phyloP scores from a whole-genome alignment of 2,888 invertebrate genomes.

The Lasioglossum villosulum region DNA sequence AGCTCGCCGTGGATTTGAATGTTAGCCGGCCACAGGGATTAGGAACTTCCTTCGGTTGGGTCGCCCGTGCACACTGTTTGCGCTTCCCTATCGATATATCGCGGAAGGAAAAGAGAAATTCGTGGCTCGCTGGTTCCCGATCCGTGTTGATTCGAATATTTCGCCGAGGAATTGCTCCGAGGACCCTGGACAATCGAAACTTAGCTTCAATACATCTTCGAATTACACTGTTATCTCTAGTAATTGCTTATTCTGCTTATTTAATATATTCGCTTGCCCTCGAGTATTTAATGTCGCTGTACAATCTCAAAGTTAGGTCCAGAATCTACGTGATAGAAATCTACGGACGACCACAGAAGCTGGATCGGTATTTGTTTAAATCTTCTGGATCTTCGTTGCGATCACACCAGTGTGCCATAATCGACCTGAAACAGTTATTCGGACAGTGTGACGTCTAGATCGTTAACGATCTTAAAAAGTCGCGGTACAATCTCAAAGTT shows the following conservation, averaged over 20 bases:
- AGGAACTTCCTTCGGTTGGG: slow-evolving; percentile 80
- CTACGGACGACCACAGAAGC: not conserved
- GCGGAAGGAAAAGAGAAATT: slow-evolving; percentile 72
- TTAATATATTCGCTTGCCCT: not conserved
- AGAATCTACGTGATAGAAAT: not conserved
- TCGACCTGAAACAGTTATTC: too few relatives aligned
- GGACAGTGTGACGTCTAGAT: too few relatives aligned
- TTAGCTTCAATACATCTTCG: not conserved
- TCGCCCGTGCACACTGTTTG: slow-evolving; percentile 73
- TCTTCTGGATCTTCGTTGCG: not conserved
- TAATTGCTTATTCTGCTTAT: slow-evolving; percentile 6
- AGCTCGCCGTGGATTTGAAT: slow-evolving; percentile 79
- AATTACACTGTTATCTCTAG: not conserved
- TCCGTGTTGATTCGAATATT: slow-evolving; percentile 50
- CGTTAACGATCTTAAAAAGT: not conserved
- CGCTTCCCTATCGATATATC: slow-evolving; percentile 69
- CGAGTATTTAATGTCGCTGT: slow-evolving; percentile 5
- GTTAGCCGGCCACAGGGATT: slow-evolving; percentile 83
- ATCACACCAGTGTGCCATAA: not conserved
- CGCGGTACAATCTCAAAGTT: not conserved
- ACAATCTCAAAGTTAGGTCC: not conserved
- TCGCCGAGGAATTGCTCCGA: slow-evolving; percentile 8
- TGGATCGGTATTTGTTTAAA: not conserved
- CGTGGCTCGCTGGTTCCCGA: slow-evolving; percentile 45
- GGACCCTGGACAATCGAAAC: not conserved